phyloP scores from a whole-genome alignment of 2,113 vertebrate species.

The Triplophysa rosa region DNA sequence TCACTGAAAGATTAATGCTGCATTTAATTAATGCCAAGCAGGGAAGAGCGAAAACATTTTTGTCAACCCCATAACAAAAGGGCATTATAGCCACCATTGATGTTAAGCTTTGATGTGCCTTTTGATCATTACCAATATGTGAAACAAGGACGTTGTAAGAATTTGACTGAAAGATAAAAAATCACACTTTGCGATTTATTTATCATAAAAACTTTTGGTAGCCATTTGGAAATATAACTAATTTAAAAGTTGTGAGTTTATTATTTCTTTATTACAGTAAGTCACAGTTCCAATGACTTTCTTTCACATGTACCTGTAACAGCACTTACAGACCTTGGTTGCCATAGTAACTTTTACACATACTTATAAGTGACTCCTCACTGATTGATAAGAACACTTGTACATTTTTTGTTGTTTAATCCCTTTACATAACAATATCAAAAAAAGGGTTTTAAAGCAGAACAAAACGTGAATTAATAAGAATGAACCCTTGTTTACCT shows the following conservation, averaged over 20 bases:
- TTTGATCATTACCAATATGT: too few species aligned
- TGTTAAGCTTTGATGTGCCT: too few species aligned
- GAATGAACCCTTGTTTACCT: too few species aligned
- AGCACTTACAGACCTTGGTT: constrained; percentile 4
- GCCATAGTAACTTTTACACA: not conserved
- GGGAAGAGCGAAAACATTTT: constrained; percentile 58
- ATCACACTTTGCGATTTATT: not conserved
- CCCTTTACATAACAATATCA: not conserved
- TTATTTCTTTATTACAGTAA: too few species aligned
- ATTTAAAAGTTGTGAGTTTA: too few species aligned
- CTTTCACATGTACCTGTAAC: not conserved
- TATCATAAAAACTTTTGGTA: too few species aligned
- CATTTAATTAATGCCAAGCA: constrained; percentile 66
- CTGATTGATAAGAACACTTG: not conserved
- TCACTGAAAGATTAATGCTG: constrained; percentile 66
- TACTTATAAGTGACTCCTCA: not conserved
- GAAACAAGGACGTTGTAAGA: too few species aligned
- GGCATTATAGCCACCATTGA: constrained; percentile 5
- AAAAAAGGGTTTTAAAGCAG: not conserved
- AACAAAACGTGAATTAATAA: not conserved
- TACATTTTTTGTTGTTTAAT: not conserved
- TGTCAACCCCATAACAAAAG: constrained; percentile 57
- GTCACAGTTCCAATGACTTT: too few species aligned
- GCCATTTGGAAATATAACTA: too few species aligned
- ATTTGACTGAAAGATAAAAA: too few species aligned